Conservation (phyloP, 2,797 vertebrate species). For the Muscicapa comitata region DNA sequence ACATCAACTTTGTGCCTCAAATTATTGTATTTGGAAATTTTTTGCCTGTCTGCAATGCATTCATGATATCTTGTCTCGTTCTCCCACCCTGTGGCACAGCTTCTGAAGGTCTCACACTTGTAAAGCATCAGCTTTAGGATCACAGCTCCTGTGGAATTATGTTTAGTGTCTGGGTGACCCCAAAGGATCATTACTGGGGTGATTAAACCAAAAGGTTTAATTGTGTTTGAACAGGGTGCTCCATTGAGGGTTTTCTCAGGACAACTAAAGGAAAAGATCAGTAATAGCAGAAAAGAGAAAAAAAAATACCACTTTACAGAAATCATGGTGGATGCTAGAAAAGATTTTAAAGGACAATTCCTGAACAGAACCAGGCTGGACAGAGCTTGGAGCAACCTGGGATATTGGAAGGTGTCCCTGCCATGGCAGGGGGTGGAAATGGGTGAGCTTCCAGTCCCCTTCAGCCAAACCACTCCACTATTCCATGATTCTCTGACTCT, state of each 20-base stretch:
- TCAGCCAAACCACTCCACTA: not conserved
- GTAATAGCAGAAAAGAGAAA: not conserved
- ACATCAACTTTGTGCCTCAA: not conserved
- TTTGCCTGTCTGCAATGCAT: not conserved
- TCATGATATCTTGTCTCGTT: fast-evolving
- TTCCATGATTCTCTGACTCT: too few species aligned
- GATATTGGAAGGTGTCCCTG: not conserved
- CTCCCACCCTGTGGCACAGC: not conserved
- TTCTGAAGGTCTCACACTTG: fast-evolving
- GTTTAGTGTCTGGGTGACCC: not conserved
- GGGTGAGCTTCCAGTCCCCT: not conserved
- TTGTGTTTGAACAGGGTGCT: not conserved
- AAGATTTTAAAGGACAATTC: not conserved
- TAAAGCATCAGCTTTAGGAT: not conserved
- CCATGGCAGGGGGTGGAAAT: not conserved
- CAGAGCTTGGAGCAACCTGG: not conserved
- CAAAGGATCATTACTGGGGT: not conserved
- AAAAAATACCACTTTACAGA: not conserved
- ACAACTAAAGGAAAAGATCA: not conserved
- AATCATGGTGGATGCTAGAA: not conserved
- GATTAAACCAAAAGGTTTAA: not conserved
- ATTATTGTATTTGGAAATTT: not conserved
- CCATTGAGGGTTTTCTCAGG: not conserved
- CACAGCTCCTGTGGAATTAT: not conserved
- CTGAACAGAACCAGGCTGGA: not conserved